phyloP scores from a whole-genome alignment of 1,140 invertebrate species.

The Meloidogyne hapla region DNA sequence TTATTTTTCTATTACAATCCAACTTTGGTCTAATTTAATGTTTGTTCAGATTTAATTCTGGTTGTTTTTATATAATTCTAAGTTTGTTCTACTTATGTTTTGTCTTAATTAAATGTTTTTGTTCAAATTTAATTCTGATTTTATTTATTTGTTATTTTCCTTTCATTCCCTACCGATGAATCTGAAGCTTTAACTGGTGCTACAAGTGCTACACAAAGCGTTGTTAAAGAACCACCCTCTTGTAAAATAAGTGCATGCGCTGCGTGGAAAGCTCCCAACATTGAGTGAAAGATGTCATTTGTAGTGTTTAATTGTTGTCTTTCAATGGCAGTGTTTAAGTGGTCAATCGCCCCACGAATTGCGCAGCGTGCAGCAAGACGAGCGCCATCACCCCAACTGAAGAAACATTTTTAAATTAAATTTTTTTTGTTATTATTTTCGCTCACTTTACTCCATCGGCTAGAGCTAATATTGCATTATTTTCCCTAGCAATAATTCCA shows the following conservation, averaged over 20 bases:
- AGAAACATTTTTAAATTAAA: neutral
- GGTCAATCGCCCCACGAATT: slow-evolving; percentile 79
- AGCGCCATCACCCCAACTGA: slow-evolving; percentile 67
- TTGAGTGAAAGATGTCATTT: slow-evolving; percentile 75
- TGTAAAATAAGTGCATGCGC: slow-evolving; percentile 83
- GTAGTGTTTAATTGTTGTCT: slow-evolving; percentile 16
- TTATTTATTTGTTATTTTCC: neutral
- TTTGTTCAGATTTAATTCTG: neutral
- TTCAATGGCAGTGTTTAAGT: slow-evolving; percentile 72
- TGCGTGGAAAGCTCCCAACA: slow-evolving; percentile 80
- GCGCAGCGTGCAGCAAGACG: slow-evolving; percentile 82
- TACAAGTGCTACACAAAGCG: slow-evolving; percentile 73
- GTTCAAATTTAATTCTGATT: too few species aligned
- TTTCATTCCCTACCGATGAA: slow-evolving; percentile 67
- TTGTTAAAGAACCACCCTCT: slow-evolving; percentile 81
- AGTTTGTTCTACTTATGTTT: too few species aligned
- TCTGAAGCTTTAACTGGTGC: slow-evolving; percentile 64
- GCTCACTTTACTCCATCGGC: slow-evolving; percentile 94
- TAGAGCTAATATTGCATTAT: slow-evolving; percentile 78
- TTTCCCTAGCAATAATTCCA: slow-evolving; percentile 76
- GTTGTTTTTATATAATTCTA: neutral
- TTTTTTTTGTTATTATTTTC: slow-evolving; percentile 68
- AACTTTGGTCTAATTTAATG: slow-evolving; percentile 14
- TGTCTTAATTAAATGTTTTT: too few species aligned
- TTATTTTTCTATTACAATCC: too few species aligned